Percentiles rank a stretch among this genome's conserved stretches.
Evolutionary conservation across 1,140 invertebrate species (phyloP).

Genomic region (Zaprionus tsacasi): DNA sequence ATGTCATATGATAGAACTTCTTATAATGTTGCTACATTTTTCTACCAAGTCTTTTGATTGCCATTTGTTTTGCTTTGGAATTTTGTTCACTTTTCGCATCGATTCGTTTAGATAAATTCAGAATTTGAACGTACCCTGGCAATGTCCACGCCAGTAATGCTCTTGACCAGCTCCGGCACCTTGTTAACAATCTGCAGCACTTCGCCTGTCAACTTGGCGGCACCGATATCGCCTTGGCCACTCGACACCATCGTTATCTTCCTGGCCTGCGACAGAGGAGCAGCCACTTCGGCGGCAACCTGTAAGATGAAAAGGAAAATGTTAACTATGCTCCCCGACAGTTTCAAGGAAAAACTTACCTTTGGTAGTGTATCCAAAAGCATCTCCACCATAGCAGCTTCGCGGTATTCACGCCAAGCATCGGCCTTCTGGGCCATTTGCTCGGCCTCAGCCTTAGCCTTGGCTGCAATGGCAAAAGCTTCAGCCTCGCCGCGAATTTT

Average conservation of each 20-base stretch:
- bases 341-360: constrained; percentile 85
- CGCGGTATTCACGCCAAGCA: constrained; percentile 97
- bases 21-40: constrained; percentile 52
- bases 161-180: constrained; percentile 95
- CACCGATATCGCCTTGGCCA: constrained; percentile 95
- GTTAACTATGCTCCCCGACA: background rate
- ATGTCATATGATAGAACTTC: constrained; percentile 28
- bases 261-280: constrained; percentile 95
- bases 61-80: constrained; percentile 65
- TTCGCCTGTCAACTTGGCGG: constrained; percentile 96
- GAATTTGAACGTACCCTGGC: constrained; percentile 88
- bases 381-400: constrained; percentile 99
- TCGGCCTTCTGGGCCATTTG: constrained; percentile 98
- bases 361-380: constrained; percentile 97
- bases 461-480: constrained; percentile 96
- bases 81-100: constrained; percentile 21
- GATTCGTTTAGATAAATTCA: constrained; percentile 78
- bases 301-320: constrained; percentile 79
- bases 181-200: constrained; percentile 95
- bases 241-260: constrained; percentile 98
- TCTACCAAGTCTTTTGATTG: constrained; percentile 81
- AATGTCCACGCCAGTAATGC: constrained; percentile 96
- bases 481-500: constrained; percentile 93
- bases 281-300: constrained; percentile 97
- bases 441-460: constrained; percentile 97